These are phyloP conservation scores for Sceloporus undulatus DNA, from an alignment of 2,113 vertebrate genomes.

Conservation along the genomic window DNA sequence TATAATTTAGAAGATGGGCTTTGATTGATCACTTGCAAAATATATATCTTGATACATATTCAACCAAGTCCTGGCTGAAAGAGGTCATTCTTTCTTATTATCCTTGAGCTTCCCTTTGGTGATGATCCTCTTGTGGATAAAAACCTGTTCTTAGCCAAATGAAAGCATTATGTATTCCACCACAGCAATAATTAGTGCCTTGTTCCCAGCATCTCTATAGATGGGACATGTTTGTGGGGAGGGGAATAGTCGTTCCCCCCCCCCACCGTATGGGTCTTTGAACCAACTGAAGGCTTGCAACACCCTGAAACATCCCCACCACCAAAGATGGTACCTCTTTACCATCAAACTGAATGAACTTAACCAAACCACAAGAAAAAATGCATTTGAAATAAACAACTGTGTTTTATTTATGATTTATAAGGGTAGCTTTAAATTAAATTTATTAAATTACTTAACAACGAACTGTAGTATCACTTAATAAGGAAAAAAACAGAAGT, in stretches of 20 bases:
- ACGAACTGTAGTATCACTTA: slow-evolving; percentile 20
- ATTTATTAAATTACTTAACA: slow-evolving; percentile 46
- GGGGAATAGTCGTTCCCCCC: too few relatives aligned
- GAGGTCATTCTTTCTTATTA: neutral
- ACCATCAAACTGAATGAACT: neutral
- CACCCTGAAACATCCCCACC: neutral
- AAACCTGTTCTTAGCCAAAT: neutral
- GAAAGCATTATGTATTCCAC: too few relatives aligned
- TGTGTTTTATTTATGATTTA: neutral
- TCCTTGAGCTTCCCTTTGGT: neutral
- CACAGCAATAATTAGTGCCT: neutral
- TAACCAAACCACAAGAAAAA: too few relatives aligned
- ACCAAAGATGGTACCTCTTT: too few relatives aligned
- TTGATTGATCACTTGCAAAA: too few relatives aligned
- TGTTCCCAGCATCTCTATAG: neutral
- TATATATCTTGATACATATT: neutral
- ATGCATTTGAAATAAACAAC: neutral
- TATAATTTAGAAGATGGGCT: too few relatives aligned
- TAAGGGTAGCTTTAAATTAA: slow-evolving; percentile 31
- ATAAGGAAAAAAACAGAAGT: neutral
- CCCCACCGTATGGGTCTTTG: neutral
- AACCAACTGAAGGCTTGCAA: neutral
- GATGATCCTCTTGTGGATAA: too few relatives aligned
- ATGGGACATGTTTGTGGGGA: too few relatives aligned
- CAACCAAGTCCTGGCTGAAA: neutral